Conservation (phyloP, 2,797 vertebrate species). For the Enteromius viviparus region DNA sequence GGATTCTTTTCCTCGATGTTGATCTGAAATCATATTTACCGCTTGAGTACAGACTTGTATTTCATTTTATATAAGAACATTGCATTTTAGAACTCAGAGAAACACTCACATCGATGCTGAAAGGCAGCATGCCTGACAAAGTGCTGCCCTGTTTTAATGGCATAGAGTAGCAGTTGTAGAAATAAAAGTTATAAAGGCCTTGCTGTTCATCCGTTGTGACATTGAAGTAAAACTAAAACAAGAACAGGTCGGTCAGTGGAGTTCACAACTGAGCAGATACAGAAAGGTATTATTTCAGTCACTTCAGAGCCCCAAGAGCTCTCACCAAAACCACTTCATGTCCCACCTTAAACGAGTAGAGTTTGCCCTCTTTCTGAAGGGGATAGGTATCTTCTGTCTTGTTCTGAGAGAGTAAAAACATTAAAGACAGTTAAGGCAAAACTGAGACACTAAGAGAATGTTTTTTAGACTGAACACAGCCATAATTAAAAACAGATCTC, state of each 20-base stretch:
- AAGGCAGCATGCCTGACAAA: conserved; percentile 61
- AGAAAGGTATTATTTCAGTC: background rate
- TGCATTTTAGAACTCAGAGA: background rate
- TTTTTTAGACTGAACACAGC: background rate
- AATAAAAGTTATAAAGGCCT: conserved; percentile 87
- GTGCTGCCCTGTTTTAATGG: background rate
- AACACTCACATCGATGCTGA: conserved; percentile 83
- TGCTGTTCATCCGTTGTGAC: conserved; percentile 80
- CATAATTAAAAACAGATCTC: conserved; percentile 1
- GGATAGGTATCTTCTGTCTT: conserved; percentile 54
- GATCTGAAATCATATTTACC: conserved; percentile 73
- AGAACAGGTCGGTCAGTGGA: conserved; percentile 11
- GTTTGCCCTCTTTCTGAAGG: conserved; percentile 41
- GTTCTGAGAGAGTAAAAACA: conserved; percentile 22
- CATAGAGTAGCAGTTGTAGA: conserved; percentile 78
- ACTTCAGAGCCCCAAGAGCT: background rate
- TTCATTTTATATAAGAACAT: background rate
- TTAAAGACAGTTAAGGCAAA: background rate
- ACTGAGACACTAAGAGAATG: background rate
- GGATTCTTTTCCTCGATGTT: conserved; percentile 83
- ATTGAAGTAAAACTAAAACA: conserved; percentile 82
- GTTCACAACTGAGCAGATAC: background rate
- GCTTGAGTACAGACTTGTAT: background rate
- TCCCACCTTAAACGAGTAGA: conserved; percentile 61
- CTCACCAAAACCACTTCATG: background rate